Evolutionary conservation across 2,113 vertebrate genomes (phyloP).

Genomic region (Scomber scombrus): DNA sequence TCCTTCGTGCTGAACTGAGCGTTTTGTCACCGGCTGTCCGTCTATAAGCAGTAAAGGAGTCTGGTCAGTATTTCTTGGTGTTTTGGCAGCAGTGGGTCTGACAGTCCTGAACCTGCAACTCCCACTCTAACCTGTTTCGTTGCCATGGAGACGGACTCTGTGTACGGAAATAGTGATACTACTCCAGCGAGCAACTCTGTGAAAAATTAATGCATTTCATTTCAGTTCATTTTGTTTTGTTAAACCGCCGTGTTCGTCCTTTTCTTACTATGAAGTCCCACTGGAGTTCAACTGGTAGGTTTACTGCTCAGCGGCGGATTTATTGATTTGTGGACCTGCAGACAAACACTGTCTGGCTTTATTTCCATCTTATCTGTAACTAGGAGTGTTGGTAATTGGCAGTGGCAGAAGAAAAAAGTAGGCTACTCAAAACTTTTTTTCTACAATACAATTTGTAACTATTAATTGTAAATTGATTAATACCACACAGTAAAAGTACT

Average conservation of each 20-base stretch:
- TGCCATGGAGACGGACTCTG: conserved; percentile 68
- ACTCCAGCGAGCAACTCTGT: conserved; percentile 28
- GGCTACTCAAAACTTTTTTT: too few relatives aligned
- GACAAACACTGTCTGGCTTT: too few relatives aligned
- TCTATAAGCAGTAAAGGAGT: background rate
- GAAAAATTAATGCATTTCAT: conserved; percentile 43
- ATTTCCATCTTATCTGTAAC: too few relatives aligned
- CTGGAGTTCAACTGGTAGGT: conserved; percentile 38
- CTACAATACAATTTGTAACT: too few relatives aligned
- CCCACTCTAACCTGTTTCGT: conserved; percentile 26
- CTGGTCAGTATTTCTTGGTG: too few relatives aligned
- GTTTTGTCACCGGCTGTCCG: conserved; percentile 18
- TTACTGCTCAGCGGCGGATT: background rate
- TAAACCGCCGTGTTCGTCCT: background rate
- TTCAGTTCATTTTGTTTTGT: conserved; percentile 5
- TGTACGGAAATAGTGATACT: conserved; percentile 70
- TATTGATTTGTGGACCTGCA: too few relatives aligned
- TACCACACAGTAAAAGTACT: too few relatives aligned
- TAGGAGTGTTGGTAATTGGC: too few relatives aligned
- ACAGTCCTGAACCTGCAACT: background rate
- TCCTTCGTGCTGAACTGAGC: conserved; percentile 27
- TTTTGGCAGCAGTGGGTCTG: too few relatives aligned
- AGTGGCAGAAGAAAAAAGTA: too few relatives aligned
- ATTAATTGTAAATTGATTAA: too few relatives aligned
- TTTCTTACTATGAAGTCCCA: background rate